Conservation (phyloP, 2,888 invertebrate species). For the Microdon myrmicae region DNA sequence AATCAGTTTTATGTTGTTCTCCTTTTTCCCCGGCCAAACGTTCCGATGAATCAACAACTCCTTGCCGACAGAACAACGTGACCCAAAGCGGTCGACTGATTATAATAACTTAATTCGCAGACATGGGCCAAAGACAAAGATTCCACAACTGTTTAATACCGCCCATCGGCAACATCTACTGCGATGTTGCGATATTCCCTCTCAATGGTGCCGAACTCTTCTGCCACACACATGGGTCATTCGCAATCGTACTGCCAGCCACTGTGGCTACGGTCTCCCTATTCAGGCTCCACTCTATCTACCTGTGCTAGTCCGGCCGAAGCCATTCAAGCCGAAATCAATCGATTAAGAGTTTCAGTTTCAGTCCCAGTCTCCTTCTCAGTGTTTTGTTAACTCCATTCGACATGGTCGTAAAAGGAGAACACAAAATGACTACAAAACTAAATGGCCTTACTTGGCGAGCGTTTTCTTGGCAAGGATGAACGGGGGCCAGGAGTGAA, state of each 20-base stretch:
- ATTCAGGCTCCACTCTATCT: conserved; percentile 36
- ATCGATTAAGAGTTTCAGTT: conserved; percentile 48
- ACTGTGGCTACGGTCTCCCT: too few species aligned
- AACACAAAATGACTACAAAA: too few species aligned
- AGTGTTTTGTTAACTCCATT: conserved; percentile 50
- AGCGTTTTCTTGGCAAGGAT: neutral
- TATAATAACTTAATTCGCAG: conserved; percentile 51
- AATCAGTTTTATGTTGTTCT: conserved; percentile 23
- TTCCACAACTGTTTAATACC: conserved; percentile 45
- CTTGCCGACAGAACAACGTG: conserved; percentile 35
- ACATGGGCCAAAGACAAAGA: conserved; percentile 44
- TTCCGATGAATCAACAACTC: conserved; percentile 35
- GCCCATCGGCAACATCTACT: conserved; percentile 21
- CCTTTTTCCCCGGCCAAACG: conserved; percentile 11
- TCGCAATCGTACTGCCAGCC: too few species aligned
- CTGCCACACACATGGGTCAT: conserved; percentile 20
- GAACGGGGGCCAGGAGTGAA: conserved; percentile 11
- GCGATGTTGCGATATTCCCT: neutral
- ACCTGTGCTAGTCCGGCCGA: conserved; percentile 28
- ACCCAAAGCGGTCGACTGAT: conserved; percentile 50
- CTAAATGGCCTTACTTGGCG: conserved; percentile 27
- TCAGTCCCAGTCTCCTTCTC: conserved; percentile 6
- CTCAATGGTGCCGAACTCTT: conserved; percentile 8
- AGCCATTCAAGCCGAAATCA: conserved; percentile 43
- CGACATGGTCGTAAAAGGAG: conserved; percentile 43